Evolutionary conservation across 2,888 invertebrate species (phyloP).

Genomic region (Agonopterix arenella): DNA sequence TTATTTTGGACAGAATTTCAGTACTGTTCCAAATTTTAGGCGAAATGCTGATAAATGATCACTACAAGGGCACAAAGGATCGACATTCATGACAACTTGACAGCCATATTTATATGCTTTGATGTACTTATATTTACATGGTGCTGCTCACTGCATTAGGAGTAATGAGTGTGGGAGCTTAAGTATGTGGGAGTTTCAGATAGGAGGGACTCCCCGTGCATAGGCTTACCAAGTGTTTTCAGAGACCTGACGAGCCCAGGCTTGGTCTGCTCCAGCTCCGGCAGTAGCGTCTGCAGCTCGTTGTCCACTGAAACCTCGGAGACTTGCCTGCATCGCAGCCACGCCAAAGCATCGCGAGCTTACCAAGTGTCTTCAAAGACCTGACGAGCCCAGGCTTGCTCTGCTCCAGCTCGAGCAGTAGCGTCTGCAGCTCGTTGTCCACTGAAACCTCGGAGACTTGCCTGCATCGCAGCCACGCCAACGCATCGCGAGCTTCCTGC

Average conservation of each 20-base stretch:
- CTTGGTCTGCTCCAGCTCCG: slow-evolving; percentile 53
- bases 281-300: slow-evolving; percentile 48
- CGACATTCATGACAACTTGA: too few relatives aligned
- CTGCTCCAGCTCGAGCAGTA: slow-evolving; percentile 53
- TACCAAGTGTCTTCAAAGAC: slow-evolving; percentile 12
- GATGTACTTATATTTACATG: too few relatives aligned
- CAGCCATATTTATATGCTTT: too few relatives aligned
- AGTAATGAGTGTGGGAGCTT: too few relatives aligned
- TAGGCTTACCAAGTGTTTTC: too few relatives aligned
- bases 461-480: slow-evolving; percentile 63
- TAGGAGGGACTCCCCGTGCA: too few relatives aligned
- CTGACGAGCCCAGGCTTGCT: slow-evolving; percentile 28
- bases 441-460: slow-evolving; percentile 45
- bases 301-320: slow-evolving; percentile 49
- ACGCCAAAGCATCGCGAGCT: slow-evolving; percentile 56
- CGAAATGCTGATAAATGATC: too few relatives aligned
- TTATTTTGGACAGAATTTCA: too few relatives aligned
- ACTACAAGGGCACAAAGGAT: too few relatives aligned
- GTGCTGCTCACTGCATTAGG: too few relatives aligned
- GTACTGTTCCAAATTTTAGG: too few relatives aligned
- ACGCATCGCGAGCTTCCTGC: slow-evolving; percentile 56
- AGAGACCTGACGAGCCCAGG: slow-evolving; percentile 15
- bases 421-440: slow-evolving; percentile 50
- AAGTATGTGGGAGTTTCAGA: too few relatives aligned
- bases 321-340: slow-evolving; percentile 56